phyloP scores from a whole-genome alignment of 2,888 invertebrate genomes.

The Vesta saturnalis region DNA sequence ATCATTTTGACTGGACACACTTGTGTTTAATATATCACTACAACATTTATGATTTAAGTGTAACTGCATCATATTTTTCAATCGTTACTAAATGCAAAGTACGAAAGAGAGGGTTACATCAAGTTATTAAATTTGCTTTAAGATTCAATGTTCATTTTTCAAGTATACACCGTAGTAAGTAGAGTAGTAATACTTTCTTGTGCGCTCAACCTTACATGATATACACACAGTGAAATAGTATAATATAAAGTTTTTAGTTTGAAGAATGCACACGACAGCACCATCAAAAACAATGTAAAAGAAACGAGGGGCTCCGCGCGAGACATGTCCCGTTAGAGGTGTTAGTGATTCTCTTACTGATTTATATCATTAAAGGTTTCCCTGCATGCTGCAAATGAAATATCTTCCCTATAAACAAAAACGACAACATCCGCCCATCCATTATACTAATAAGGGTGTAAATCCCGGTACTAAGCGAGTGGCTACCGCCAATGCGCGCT shows the following conservation, averaged over 20 bases:
- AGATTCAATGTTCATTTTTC: too few relatives aligned
- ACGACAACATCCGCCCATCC: conserved; percentile 49
- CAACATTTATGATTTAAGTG: too few relatives aligned
- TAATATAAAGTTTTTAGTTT: background rate
- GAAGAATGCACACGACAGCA: conserved; percentile 8
- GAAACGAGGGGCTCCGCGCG: conserved; percentile 40
- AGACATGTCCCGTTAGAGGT: conserved; percentile 45
- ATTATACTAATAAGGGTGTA: conserved; percentile 52
- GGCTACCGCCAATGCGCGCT: conserved; percentile 40
- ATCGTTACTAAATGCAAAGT: too few relatives aligned
- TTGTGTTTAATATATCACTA: too few relatives aligned
- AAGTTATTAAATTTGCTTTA: too few relatives aligned
- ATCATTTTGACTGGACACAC: too few relatives aligned
- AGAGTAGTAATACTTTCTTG: too few relatives aligned
- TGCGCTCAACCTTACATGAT: too few relatives aligned
- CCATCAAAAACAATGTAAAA: conserved; percentile 27
- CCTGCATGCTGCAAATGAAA: conserved; percentile 48
- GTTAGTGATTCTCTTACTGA: conserved; percentile 43
- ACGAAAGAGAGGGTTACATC: too few relatives aligned
- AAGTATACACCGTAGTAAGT: too few relatives aligned
- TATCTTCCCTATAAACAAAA: conserved; percentile 49
- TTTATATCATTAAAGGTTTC: conserved; percentile 48
- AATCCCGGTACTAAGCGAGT: conserved; percentile 42
- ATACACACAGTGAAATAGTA: background rate
- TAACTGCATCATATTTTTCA: too few relatives aligned